A percentile compares a stretch with the other conserved stretches of the same genome.
Evolutionary conservation across 1,140 invertebrate species (phyloP).

Genomic region (Lordiphosa stackelbergi): DNA sequence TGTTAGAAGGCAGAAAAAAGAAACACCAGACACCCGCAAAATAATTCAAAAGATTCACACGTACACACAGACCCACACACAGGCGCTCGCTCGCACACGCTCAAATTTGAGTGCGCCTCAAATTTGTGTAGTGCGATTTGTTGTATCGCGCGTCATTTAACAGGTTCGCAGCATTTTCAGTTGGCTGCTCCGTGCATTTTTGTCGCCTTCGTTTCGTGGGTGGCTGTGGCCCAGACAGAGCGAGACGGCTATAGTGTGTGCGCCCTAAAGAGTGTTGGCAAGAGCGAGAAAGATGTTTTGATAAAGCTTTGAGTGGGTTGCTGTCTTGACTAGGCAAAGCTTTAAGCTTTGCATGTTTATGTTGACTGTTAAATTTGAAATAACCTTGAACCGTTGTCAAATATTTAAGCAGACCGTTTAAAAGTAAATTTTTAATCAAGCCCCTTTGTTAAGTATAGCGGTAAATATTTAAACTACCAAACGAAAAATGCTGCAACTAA

Average conservation of each 20-base stretch:
- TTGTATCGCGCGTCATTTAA: slow-evolving; percentile 73
- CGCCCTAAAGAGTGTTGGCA: background rate
- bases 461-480: slow-evolving; percentile 55
- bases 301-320: slow-evolving; percentile 1
- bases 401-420: slow-evolving; percentile 4
- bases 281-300: no score
- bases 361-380: background rate
- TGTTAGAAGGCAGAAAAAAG: slow-evolving; percentile 8
- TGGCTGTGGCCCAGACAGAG: slow-evolving; percentile 12
- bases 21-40: slow-evolving; percentile 4
- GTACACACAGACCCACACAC: slow-evolving; percentile 1
- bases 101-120: slow-evolving; percentile 25
- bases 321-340: slow-evolving; percentile 15
- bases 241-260: slow-evolving; percentile 14
- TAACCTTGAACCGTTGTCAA: background rate
- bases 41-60: slow-evolving; percentile 16
- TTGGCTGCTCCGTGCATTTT: slow-evolving; percentile 30
- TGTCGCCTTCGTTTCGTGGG: slow-evolving; percentile 6
- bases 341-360: background rate
- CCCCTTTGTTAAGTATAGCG: slow-evolving; percentile 29
- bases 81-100: slow-evolving; percentile 3
- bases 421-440: slow-evolving; percentile 35
- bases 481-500: slow-evolving; percentile 40
- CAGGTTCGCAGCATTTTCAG: slow-evolving; percentile 49
- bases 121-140: slow-evolving; percentile 70